Conservation (phyloP, 1,140 invertebrate genomes). For the Laupala kohalensis region DNA sequence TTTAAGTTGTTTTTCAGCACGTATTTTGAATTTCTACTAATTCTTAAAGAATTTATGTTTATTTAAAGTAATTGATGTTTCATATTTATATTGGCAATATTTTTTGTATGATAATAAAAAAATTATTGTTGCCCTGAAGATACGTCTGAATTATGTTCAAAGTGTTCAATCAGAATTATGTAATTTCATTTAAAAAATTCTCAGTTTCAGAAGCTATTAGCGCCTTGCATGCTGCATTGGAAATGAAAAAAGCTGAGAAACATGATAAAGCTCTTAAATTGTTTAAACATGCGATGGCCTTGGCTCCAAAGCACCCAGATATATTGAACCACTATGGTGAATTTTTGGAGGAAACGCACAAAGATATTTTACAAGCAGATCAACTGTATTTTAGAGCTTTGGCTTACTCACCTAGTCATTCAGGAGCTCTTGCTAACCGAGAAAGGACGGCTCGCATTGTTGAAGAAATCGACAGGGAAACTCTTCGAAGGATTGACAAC, state of each 20-base stretch:
- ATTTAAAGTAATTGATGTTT: too few relatives aligned
- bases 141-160: too few relatives aligned
- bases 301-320: constrained; percentile 84
- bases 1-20: too few relatives aligned
- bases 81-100: too few relatives aligned
- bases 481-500: constrained; percentile 68
- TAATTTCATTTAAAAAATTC: constrained; percentile 2
- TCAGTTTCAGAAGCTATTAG: constrained; percentile 58
- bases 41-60: too few relatives aligned
- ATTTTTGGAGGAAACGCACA: constrained; percentile 74
- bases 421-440: constrained; percentile 63
- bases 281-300: constrained; percentile 77
- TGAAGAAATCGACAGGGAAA: constrained; percentile 72
- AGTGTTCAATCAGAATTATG: too few relatives aligned
- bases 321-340: constrained; percentile 87
- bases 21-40: too few relatives aligned
- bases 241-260: constrained; percentile 70
- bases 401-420: constrained; percentile 66
- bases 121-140: too few relatives aligned
- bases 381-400: constrained; percentile 75
- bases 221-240: constrained; percentile 67
- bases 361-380: constrained; percentile 81
- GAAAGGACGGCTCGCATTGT: constrained; percentile 76
- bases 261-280: constrained; percentile 74
- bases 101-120: too few relatives aligned